phyloP scores from a whole-genome alignment of 1,140 invertebrate species.

The Aphis gossypii region DNA sequence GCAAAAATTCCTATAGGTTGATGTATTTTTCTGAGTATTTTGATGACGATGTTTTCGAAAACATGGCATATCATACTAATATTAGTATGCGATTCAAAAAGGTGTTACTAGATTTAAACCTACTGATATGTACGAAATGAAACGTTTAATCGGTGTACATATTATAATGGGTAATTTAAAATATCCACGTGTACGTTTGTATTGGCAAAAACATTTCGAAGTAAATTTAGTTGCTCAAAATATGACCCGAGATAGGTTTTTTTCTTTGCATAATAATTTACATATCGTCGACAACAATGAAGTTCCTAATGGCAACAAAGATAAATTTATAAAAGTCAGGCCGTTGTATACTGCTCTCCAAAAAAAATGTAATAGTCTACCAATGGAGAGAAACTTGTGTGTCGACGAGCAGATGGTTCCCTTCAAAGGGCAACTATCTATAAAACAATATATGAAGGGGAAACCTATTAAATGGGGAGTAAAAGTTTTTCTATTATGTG shows the following conservation, averaged over 20 bases:
- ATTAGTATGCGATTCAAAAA: too few species aligned
- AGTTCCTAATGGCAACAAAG: constrained; percentile 9
- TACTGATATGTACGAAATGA: constrained; percentile 56
- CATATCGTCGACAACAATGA: constrained; percentile 56
- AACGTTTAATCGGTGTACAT: constrained; percentile 59
- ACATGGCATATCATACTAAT: too few species aligned
- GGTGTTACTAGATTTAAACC: too few species aligned
- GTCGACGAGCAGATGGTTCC: constrained; percentile 63
- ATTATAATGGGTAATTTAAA: constrained; percentile 58
- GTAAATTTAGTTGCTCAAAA: constrained; percentile 46
- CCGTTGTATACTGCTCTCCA: constrained; percentile 57
- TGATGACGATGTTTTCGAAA: too few species aligned
- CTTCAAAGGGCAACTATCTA: constrained; percentile 61
- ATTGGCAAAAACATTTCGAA: constrained; percentile 50
- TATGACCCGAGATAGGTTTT: constrained; percentile 57
- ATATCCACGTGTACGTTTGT: constrained; percentile 59
- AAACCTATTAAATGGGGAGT: not conserved
- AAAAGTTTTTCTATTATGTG: constrained; percentile 61
- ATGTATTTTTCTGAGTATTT: not conserved
- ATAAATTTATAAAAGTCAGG: constrained; percentile 60
- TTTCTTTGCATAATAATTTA: constrained; percentile 52
- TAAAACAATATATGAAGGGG: constrained; percentile 59
- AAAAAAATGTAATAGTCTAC: constrained; percentile 52
- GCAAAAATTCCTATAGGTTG: constrained; percentile 11
- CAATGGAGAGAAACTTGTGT: constrained; percentile 59